These are phyloP conservation scores for Spatulosminthurus flaviceps DNA, from an alignment of 2,888 invertebrate species.

Conservation along the genomic window DNA sequence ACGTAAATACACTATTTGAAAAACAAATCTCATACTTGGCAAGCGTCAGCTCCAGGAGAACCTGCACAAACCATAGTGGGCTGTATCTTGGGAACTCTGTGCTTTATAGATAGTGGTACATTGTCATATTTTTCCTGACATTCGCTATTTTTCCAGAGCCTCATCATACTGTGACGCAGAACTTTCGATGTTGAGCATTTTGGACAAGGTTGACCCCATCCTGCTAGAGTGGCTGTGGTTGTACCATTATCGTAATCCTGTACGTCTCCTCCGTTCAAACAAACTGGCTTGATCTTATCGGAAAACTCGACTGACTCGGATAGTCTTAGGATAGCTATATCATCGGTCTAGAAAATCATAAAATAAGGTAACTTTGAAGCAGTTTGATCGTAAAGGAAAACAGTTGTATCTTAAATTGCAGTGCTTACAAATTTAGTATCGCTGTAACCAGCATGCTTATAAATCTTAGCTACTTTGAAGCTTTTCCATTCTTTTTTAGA, in stretches of 20 bases:
- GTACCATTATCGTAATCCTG: constrained; percentile 67
- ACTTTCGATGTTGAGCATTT: constrained; percentile 26
- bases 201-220: constrained; percentile 74
- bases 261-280: neutral
- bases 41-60: constrained; percentile 83
- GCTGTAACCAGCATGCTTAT: neutral
- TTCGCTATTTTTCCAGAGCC: constrained; percentile 82
- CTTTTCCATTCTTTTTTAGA: neutral
- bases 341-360: neutral
- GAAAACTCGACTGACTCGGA: neutral
- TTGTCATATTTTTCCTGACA: constrained; percentile 70
- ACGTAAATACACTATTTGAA: too few relatives aligned
- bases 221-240: constrained; percentile 80
- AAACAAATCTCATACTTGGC: constrained; percentile 80
- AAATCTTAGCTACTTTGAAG: neutral
- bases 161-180: constrained; percentile 74
- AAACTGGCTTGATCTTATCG: neutral
- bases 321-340: constrained; percentile 19
- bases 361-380: neutral
- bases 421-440: neutral
- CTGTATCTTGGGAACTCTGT: constrained; percentile 48
- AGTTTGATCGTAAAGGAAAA: too few relatives aligned
- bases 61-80: constrained; percentile 83
- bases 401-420: too few relatives aligned
- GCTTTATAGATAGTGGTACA: neutral